These are phyloP conservation scores for Monopis laevigella DNA, from an alignment of 2,888 invertebrate species.

Conservation along the genomic window DNA sequence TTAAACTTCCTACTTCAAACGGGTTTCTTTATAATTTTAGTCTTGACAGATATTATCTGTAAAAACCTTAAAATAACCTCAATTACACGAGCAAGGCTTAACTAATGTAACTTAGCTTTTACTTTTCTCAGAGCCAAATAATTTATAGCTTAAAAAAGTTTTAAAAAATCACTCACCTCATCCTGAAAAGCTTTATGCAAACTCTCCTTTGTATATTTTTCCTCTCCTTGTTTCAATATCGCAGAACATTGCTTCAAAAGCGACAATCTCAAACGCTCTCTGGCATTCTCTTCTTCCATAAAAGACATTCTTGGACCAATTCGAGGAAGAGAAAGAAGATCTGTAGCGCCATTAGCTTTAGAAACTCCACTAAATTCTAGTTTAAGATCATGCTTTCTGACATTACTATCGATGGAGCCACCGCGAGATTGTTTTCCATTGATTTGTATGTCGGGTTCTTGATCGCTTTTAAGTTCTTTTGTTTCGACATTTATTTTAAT, in stretches of 20 bases:
- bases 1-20: no score
- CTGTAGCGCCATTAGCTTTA: constrained; percentile 7
- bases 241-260: constrained; percentile 73
- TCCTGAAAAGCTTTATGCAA: constrained; percentile 74
- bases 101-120: no score
- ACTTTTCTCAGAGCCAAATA: no score
- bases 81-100: no score
- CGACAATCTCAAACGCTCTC: constrained; percentile 68
- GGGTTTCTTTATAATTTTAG: no score
- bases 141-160: no score
- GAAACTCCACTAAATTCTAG: not conserved
- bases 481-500: not conserved
- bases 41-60: no score
- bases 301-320: constrained; percentile 62
- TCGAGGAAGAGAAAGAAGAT: constrained; percentile 31
- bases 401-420: not conserved
- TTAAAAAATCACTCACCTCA: constrained; percentile 62
- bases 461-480: not conserved
- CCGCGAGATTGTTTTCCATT: not conserved
- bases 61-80: no score
- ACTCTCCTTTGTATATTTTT: constrained; percentile 69
- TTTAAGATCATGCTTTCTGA: not conserved
- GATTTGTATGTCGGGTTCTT: no score
- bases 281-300: constrained; percentile 76
- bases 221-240: constrained; percentile 70